These are phyloP conservation scores for Brachyptera risi DNA, from an alignment of 2,888 invertebrate genomes.

Conservation along the genomic window DNA sequence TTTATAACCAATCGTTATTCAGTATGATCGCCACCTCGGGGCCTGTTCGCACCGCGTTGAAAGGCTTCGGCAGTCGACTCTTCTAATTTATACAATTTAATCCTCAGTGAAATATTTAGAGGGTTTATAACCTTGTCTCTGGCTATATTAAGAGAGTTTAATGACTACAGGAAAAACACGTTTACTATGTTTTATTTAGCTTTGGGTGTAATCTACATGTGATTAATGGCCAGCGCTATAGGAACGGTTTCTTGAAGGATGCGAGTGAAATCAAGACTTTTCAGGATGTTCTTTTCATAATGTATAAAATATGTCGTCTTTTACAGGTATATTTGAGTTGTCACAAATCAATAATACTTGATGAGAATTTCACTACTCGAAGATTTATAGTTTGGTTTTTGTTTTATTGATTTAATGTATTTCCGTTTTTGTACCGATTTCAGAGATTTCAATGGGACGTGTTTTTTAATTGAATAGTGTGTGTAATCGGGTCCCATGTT, in stretches of 20 bases:
- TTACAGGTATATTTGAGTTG: too few species aligned
- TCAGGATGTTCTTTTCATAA: conserved; percentile 16
- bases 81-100: conserved; percentile 26
- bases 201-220: conserved; percentile 2
- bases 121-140: conserved; percentile 20
- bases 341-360: too few species aligned
- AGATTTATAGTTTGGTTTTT: too few species aligned
- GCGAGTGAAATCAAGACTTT: conserved; percentile 22
- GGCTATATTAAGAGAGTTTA: conserved; percentile 20
- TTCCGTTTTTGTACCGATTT: too few species aligned
- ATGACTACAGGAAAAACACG: conserved; percentile 19
- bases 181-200: conserved; percentile 16
- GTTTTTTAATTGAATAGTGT: too few species aligned
- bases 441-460: too few species aligned
- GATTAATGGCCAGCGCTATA: conserved; percentile 2
- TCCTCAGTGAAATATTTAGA: conserved; percentile 5
- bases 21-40: conserved; percentile 19
- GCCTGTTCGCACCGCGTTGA: conserved; percentile 23
- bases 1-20: conserved; percentile 25
- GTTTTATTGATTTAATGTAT: too few species aligned
- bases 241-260: conserved; percentile 20
- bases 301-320: conserved; percentile 20
- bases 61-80: conserved; percentile 21
- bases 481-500: too few species aligned
- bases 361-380: too few species aligned